Evolutionary conservation across 2,113 vertebrate genomes (phyloP).

Genomic region (Elephantulus edwardii): DNA sequence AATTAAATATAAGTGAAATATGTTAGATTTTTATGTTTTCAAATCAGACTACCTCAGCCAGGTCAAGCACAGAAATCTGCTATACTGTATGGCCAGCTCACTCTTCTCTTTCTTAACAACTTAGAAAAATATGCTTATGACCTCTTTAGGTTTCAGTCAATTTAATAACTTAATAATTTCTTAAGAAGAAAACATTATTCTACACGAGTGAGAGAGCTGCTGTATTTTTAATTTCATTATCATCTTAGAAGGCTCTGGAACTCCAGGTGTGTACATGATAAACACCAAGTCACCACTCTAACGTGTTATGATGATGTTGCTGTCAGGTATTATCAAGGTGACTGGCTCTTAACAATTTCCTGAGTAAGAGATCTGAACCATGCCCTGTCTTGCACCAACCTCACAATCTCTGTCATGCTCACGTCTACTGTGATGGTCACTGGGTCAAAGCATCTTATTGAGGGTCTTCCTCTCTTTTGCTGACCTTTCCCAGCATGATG

Average conservation of each 20-base stretch:
- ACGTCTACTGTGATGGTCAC: no score
- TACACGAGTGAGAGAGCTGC: background rate
- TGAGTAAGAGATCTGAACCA: no score
- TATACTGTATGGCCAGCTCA: background rate
- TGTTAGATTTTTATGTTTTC: background rate
- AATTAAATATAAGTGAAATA: background rate
- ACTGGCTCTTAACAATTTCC: no score
- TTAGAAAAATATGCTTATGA: background rate
- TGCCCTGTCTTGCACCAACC: no score
- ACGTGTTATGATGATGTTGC: no score
- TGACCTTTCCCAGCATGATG: no score
- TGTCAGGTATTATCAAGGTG: no score
- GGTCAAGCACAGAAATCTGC: background rate
- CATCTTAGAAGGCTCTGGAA: background rate
- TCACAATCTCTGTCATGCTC: no score
- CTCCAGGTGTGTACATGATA: background rate
- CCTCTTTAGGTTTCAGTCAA: background rate
- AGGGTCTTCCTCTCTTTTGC: no score
- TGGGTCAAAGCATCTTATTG: no score
- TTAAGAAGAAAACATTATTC: background rate
- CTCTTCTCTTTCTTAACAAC: background rate
- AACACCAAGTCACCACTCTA: background rate
- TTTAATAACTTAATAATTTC: slow-evolving; percentile 33
- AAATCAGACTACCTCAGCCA: background rate
- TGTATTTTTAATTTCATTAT: background rate